phyloP scores from a whole-genome alignment of 2,888 invertebrate genomes.

The Diarsia rubi region DNA sequence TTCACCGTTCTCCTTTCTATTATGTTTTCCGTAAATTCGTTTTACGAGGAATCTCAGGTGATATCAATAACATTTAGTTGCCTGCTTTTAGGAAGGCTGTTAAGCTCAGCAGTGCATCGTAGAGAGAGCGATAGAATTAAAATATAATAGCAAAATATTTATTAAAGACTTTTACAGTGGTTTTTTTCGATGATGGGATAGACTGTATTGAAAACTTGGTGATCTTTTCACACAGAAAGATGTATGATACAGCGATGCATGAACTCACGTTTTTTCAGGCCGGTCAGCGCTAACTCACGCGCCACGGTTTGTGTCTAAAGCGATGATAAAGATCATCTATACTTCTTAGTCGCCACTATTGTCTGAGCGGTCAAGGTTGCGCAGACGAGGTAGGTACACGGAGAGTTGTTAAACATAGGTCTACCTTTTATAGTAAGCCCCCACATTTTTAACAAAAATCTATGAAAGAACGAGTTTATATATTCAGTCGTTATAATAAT shows the following conservation, averaged over 20 bases:
- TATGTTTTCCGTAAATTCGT: slow-evolving; percentile 38
- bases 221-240: not conserved
- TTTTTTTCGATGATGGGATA: not conserved
- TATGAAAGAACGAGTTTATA: too few relatives aligned
- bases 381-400: too few relatives aligned
- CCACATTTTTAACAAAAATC: not conserved
- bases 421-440: too few relatives aligned
- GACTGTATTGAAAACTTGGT: not conserved
- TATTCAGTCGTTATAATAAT: too few relatives aligned
- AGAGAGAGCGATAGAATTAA: slow-evolving; percentile 32
- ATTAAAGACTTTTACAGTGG: not conserved
- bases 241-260: not conserved
- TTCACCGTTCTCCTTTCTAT: not conserved
- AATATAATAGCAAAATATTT: slow-evolving; percentile 21
- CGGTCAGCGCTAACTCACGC: not conserved
- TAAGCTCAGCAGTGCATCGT: slow-evolving; percentile 34
- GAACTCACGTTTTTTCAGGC: not conserved
- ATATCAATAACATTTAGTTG: slow-evolving; percentile 62
- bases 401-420: not conserved
- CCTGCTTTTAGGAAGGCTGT: slow-evolving; percentile 55
- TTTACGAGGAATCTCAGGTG: slow-evolving; percentile 49
- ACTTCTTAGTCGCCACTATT: too few relatives aligned
- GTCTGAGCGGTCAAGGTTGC: too few relatives aligned
- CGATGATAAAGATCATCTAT: not conserved
- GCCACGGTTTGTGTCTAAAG: not conserved